Conservation (phyloP, 2,888 invertebrate genomes). For the Nebria brevicollis region DNA sequence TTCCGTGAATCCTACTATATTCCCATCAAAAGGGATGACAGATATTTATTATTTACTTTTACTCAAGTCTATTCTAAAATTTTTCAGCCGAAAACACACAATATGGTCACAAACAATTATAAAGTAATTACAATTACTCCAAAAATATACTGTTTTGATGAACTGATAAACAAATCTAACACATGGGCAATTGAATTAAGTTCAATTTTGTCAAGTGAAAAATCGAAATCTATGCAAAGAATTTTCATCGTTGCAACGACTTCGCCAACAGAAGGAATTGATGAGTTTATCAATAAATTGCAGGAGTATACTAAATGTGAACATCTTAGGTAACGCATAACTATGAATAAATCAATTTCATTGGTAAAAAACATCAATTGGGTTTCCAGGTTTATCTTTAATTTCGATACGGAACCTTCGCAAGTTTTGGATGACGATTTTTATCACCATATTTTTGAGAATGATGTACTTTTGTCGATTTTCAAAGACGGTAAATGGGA, state of each 20-base stretch:
- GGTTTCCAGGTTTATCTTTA: slow-evolving; percentile 63
- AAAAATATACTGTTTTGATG: too few relatives aligned
- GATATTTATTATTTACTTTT: too few relatives aligned
- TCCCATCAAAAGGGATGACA: too few relatives aligned
- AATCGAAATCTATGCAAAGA: neutral
- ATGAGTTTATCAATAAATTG: neutral
- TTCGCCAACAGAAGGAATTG: neutral
- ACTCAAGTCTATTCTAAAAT: too few relatives aligned
- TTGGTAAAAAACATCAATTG: neutral
- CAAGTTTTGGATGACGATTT: slow-evolving; percentile 72
- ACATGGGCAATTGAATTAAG: neutral
- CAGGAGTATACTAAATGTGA: neutral
- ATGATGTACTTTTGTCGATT: slow-evolving; percentile 84
- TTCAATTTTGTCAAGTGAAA: neutral
- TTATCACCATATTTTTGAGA: slow-evolving; percentile 72
- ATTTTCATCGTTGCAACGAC: neutral
- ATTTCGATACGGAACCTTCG: slow-evolving; percentile 71
- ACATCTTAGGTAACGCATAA: neutral
- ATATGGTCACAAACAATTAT: too few relatives aligned
- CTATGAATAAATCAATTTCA: neutral
- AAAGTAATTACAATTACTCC: too few relatives aligned
- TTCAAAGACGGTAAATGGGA: slow-evolving; percentile 65
- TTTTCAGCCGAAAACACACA: too few relatives aligned
- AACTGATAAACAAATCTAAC: neutral
- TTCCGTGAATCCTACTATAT: too few relatives aligned